Evolutionary conservation across 2,888 invertebrate genomes (phyloP), one percentile per base, ranked within the genome.

Genomic region (Parnassius apollo): DNA sequence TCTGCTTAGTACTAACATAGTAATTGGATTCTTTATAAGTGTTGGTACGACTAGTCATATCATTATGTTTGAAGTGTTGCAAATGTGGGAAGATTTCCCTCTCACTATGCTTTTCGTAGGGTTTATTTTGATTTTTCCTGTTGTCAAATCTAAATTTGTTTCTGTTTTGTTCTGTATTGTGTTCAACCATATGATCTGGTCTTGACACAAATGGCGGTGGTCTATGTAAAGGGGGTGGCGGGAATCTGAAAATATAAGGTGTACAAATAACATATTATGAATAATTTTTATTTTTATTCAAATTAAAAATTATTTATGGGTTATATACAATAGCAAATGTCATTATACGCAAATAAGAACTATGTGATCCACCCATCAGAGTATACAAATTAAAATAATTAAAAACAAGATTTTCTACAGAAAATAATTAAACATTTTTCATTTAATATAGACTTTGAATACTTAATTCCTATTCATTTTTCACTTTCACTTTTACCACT

Each of bases 211-310:
- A 86, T 42, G 72, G 72, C 45, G 72, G 71, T 13, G 73, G 72
- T 72, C 83, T 75, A 65, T 72, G 71, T 59, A 72, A 71, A 35
- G 68, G 71, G 13, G 82, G 80, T 71, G 78, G 78, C 70, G 83
- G 80, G 74, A 81, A 88, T 72, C 89, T 89, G 81, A 45, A 61
- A 63, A n/a, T 8, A 35, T 35, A 11, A 35, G 3, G 3, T 3
- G 3, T 35, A 35, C 35, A 35, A 35, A 35, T 35, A 35, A 25
- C 25, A 25, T 4, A 25, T 25, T 25, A 25, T 25, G 25, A 4
- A 7, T 35, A 35, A 7, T 35, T 25, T 2, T 2, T 25, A 25
- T 25, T 25, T 25, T 25, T 2, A 25, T 25, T 2, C 25, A 2
- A 25, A 25, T 25, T 25, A 1, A 25, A 25, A 25, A 25, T 25